These are phyloP conservation scores for Seriola rivoliana DNA, from an alignment of 2,113 vertebrate genomes.

Conservation along the genomic window DNA sequence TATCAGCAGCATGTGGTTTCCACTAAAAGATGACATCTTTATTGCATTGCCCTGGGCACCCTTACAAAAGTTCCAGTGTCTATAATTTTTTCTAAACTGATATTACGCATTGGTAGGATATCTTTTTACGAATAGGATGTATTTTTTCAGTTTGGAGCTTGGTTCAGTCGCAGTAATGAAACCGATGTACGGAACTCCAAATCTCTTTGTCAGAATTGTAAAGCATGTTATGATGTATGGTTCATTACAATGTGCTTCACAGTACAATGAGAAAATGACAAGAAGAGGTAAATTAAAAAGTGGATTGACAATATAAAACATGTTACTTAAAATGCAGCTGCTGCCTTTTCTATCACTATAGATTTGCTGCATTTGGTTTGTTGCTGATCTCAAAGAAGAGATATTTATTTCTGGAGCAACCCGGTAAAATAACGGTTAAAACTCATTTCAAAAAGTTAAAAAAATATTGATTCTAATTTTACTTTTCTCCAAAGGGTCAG, in stretches of 20 bases:
- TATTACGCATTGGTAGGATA: not conserved
- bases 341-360: not conserved
- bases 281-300: not conserved
- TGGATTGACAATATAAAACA: not conserved
- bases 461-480: not conserved
- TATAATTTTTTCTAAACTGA: not conserved
- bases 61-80: fast-evolving
- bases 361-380: not conserved
- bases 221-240: not conserved
- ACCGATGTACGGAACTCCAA: not conserved
- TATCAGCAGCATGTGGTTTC: constrained; percentile 71
- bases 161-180: not conserved
- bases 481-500: constrained; percentile 48
- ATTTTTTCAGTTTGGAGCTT: not conserved
- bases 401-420: not conserved
- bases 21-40: not conserved
- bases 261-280: not conserved
- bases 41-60: not conserved
- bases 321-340: not conserved
- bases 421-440: not conserved
- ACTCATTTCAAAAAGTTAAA: not conserved
- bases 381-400: not conserved
- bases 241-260: not conserved
- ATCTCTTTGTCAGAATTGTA: not conserved
- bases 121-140: not conserved